These are phyloP conservation scores for Cotesia vestalis DNA, from an alignment of 1,140 invertebrate species.

Conservation along the genomic window DNA sequence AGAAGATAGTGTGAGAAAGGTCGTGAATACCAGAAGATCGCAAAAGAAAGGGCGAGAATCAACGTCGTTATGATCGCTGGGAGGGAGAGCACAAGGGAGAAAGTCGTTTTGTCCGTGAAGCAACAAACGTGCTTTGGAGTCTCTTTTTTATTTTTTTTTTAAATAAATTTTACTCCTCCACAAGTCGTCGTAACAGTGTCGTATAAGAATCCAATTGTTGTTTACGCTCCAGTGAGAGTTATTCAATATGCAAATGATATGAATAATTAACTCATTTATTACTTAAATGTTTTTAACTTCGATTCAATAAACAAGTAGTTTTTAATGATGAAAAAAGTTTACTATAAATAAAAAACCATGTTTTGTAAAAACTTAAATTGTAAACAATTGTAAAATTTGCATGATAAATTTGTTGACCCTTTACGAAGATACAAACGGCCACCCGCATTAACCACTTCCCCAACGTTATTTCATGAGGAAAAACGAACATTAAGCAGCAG, in stretches of 20 bases:
- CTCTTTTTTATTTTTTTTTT: conserved; percentile 3
- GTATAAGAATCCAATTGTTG: conserved; percentile 24
- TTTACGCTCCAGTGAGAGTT: conserved; percentile 28
- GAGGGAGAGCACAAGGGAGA: conserved; percentile 38
- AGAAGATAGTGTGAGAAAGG: conserved; percentile 26
- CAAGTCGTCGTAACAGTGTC: conserved; percentile 22
- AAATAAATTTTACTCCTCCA: conserved; percentile 5
- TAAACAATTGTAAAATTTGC: conserved; percentile 9
- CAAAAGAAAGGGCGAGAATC: conserved; percentile 29
- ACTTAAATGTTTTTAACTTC: conserved; percentile 6
- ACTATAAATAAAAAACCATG: neutral
- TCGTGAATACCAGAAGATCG: conserved; percentile 18
- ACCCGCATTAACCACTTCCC: conserved; percentile 31
- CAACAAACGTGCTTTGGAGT: conserved; percentile 30
- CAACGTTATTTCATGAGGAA: conserved; percentile 14
- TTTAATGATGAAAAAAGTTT: neutral
- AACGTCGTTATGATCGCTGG: conserved; percentile 33
- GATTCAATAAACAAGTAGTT: conserved; percentile 8
- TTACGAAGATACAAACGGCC: conserved; percentile 29
- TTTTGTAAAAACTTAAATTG: neutral
- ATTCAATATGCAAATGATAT: conserved; percentile 17
- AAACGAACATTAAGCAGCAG: conserved; percentile 19
- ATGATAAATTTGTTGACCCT: conserved; percentile 32
- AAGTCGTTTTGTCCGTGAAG: conserved; percentile 38
- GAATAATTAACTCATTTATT: conserved; percentile 5